Evolutionary conservation across 2,888 invertebrate species (phyloP).

Genomic region (Pristionchus japonicus): DNA sequence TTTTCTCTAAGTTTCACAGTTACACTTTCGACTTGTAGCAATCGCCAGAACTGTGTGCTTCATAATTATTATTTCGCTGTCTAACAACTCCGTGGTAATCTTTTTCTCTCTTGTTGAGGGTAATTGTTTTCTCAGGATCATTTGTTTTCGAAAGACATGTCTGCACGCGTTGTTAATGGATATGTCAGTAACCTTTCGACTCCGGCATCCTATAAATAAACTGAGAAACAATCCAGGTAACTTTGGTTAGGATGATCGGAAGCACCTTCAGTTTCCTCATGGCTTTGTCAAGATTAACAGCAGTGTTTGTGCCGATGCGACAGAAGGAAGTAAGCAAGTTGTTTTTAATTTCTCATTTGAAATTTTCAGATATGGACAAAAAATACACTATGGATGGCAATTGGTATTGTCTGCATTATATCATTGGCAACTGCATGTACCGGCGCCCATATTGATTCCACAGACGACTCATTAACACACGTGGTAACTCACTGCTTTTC

Average conservation of each 20-base stretch:
- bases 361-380: neutral
- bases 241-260: neutral
- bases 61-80: no score
- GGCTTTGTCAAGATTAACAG: neutral
- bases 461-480: no score
- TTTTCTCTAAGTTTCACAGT: neutral
- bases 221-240: neutral
- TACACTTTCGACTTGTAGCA: no score
- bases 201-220: neutral
- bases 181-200: neutral
- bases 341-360: neutral
- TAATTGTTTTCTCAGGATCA: no score
- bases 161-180: neutral
- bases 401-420: neutral
- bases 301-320: neutral
- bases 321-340: neutral
- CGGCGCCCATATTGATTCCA: no score
- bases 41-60: no score
- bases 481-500: neutral
- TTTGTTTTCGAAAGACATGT: no score
- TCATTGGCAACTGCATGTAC: no score
- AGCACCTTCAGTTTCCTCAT: neutral
- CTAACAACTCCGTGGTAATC: no score
- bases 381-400: neutral
- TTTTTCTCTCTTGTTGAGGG: no score